A percentile compares a stretch with the other conserved stretches of the same genome.
Evolutionary conservation across 2,113 vertebrate genomes (phyloP).

Genomic region (Gallinago jamesoni): DNA sequence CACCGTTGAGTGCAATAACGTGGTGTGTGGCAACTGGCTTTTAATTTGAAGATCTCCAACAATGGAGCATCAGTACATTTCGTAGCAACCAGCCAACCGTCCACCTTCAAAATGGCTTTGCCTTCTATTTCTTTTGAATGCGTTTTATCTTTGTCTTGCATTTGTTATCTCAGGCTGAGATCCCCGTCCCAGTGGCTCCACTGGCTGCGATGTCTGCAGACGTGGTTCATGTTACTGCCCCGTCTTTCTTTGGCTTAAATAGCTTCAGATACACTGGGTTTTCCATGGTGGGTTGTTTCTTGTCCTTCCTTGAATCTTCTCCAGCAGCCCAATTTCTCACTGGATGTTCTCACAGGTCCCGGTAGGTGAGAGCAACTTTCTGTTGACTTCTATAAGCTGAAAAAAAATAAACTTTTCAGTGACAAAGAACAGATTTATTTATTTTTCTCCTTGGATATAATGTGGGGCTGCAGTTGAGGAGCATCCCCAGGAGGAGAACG

Average conservation of each 20-base stretch:
- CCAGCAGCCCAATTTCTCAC: not conserved
- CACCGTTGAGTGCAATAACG: rapidly evolving
- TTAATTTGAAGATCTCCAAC: not conserved
- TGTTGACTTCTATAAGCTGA: not conserved
- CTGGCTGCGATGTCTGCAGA: not conserved
- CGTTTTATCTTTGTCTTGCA: not conserved
- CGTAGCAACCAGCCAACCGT: not conserved
- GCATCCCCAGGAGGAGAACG: not conserved
- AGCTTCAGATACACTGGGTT: not conserved
- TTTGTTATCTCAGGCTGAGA: not conserved
- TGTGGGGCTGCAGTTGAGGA: not conserved
- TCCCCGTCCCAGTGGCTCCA: not conserved
- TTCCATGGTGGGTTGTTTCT: not conserved
- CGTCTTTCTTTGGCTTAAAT: not conserved
- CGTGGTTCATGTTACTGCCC: rapidly evolving
- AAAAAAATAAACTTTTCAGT: not conserved
- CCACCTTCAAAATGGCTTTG: not conserved
- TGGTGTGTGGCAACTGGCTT: not conserved
- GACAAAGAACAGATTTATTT: not conserved
- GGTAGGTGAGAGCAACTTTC: not conserved
- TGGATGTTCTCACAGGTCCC: not conserved
- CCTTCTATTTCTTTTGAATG: not conserved
- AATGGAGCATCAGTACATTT: not conserved
- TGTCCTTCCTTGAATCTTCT: not conserved
- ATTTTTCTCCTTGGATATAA: not conserved